phyloP scores from a whole-genome alignment of 2,113 vertebrate species.

The Calonectris borealis region DNA sequence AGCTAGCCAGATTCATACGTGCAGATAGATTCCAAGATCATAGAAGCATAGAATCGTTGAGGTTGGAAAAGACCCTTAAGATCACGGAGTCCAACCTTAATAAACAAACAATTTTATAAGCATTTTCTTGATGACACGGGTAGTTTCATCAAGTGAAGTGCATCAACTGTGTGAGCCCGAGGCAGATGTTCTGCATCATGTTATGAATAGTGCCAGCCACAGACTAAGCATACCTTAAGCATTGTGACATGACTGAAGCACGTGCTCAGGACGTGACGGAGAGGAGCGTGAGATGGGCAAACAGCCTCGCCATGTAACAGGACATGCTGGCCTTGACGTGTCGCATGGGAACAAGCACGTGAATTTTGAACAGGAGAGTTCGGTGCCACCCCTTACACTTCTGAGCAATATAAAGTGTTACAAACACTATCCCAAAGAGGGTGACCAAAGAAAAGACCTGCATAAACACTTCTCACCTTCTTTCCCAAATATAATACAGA shows the following conservation, averaged over 20 bases:
- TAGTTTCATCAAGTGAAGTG: background rate
- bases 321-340: background rate
- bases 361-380: background rate
- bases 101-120: background rate
- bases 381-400: background rate
- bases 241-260: background rate
- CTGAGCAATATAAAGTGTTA: background rate
- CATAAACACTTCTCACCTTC: background rate
- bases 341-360: background rate
- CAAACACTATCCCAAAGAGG: background rate
- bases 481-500: background rate
- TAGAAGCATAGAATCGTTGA: background rate
- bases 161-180: fast-evolving
- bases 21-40: background rate
- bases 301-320: fast-evolving
- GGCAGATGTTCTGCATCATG: background rate
- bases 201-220: background rate
- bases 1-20: fast-evolving
- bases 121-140: background rate
- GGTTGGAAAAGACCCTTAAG: background rate
- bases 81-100: background rate
- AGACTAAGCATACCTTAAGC: fast-evolving
- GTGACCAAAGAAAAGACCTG: background rate
- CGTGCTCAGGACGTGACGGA: fast-evolving
- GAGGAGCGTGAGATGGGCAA: background rate